phyloP scores from a whole-genome alignment of 1,140 invertebrate genomes.

The Apis cerana region DNA sequence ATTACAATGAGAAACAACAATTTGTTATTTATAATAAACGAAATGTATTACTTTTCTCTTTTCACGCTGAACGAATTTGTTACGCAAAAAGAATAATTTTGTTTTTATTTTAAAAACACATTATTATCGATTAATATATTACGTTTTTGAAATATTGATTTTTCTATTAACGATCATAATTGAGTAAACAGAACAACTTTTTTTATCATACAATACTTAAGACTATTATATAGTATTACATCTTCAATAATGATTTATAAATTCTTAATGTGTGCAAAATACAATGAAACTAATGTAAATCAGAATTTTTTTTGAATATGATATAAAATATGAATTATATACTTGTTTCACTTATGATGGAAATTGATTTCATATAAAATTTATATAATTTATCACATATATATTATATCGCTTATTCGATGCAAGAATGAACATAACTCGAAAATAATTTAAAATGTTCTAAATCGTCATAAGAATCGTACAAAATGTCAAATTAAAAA shows the following conservation, averaged over 20 bases:
- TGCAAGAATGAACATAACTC: too few relatives aligned
- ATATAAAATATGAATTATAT: constrained; percentile 4
- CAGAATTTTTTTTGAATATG: neutral
- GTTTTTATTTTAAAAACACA: neutral
- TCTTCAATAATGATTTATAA: neutral
- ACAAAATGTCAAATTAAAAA: too few relatives aligned
- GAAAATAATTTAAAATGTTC: too few relatives aligned
- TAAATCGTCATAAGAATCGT: too few relatives aligned
- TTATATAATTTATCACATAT: neutral
- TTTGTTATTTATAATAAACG: constrained; percentile 5
- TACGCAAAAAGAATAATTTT: neutral
- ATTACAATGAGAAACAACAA: neutral
- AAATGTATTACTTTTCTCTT: neutral
- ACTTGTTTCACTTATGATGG: neutral
- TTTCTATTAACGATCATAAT: neutral
- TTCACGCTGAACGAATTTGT: constrained; percentile 7
- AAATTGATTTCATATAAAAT: constrained; percentile 15
- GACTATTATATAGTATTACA: constrained; percentile 11
- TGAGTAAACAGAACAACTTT: neutral
- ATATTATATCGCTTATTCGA: too few relatives aligned
- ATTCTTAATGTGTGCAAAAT: neutral
- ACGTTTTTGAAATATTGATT: neutral
- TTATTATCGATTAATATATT: neutral
- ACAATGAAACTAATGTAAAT: constrained; percentile 19
- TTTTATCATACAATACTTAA: constrained; percentile 20